Evolutionary conservation across 2,113 vertebrate species (phyloP).

Genomic region (Albula goreensis): DNA sequence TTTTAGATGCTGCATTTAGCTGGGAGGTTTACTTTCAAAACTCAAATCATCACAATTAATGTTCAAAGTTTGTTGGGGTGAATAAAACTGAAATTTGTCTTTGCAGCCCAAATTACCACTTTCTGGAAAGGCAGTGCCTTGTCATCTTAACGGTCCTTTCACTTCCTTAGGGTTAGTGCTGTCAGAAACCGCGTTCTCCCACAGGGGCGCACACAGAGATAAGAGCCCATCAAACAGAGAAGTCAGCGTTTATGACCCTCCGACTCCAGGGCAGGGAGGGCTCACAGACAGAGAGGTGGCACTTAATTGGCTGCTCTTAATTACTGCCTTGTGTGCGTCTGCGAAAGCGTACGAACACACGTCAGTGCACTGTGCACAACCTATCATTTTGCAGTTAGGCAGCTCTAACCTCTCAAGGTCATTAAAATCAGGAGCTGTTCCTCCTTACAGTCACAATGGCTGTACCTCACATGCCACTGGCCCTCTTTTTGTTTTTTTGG

Average conservation of each 20-base stretch:
- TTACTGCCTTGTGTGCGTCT: not conserved
- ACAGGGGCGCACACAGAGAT: not conserved
- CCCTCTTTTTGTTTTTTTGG: not conserved
- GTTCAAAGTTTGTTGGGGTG: not conserved
- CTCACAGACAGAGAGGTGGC: not conserved
- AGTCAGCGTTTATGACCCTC: not conserved
- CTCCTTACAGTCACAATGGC: not conserved
- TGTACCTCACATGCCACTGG: not conserved
- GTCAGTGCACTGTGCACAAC: too few species aligned
- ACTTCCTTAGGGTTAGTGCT: not conserved
- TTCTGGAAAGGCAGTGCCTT: not conserved
- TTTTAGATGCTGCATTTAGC: too few species aligned
- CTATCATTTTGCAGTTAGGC: not conserved
- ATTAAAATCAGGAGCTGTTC: not conserved
- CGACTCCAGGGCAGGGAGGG: not conserved
- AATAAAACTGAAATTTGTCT: not conserved
- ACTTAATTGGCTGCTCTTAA: not conserved
- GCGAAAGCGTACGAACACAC: not conserved
- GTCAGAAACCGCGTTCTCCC: not conserved
- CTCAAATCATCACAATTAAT: not conserved
- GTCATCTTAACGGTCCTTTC: not conserved
- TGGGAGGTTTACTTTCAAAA: not conserved
- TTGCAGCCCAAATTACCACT: constrained; percentile 9
- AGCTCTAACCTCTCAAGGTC: not conserved
- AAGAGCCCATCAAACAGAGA: not conserved